Base-by-base conservation (phyloP, 1,140 invertebrate species). In the Cotesia glomerata region DNA sequence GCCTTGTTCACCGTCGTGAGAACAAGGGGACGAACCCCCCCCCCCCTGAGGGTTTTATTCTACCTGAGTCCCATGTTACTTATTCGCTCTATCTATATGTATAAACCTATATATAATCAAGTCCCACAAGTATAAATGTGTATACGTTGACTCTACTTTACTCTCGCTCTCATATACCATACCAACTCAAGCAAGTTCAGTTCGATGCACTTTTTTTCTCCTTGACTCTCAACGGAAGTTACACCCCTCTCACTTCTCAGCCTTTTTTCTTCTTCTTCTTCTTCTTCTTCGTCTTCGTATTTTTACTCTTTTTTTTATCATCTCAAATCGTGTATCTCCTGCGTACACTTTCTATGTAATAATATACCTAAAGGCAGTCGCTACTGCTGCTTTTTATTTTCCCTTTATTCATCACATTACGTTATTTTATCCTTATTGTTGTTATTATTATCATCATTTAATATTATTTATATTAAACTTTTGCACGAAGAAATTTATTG, bases 171-270 rank as follows among this genome's bases (percentile, higher is more conserved):
- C 13, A 14, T 45, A 45, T 45, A 45, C 39, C 39, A 45, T 64
- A 36, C 66, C 49, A 69, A 72, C 76, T 72, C 77, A 72, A 70
- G 75, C 74, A 73, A 76, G 36, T 52, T 54, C 35, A 58, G 71
- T 72, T 72, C 71, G 71, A 72, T 72, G 71, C 54, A 72, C 71
- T 58, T 72, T 72, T 72, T 70, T 64, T 64, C 54, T 63, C 58
- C 58, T 72, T 68, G 72, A 65, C 71, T 74, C 74, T 75, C 72
- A 76, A 73, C 78, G 75, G 78, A 81, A 80, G 74, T 62, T 51
- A 52, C 74, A 76, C 79, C 69, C 75, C 58, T 69, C 63, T 52
- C 56, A 7, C 66, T 16, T 66, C 62, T 63, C 36, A 34, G 9
- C 36, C 52, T 72, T 65, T 9, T 26, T 56, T 56, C 67, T 51